Evolutionary conservation across 2,113 vertebrate genomes (phyloP), one percentile per base, ranked within the genome.

Genomic region (Strigops habroptila): DNA sequence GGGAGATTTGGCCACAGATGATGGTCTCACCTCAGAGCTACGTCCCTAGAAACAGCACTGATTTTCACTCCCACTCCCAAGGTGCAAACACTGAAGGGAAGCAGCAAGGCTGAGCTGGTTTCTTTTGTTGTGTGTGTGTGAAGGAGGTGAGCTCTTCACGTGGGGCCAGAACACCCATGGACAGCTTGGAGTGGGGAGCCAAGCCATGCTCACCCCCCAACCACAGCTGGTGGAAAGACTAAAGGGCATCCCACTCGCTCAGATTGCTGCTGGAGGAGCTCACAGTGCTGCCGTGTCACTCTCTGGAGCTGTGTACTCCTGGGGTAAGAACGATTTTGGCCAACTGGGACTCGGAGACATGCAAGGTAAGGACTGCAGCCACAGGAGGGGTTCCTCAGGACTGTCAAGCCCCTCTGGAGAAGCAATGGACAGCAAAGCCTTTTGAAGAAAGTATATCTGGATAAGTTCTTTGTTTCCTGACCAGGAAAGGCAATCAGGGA

Each of bases 261-360:
- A 98, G 48, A 98, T 99, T 83, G 98, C 98, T 7, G 98, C 99
- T 2, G 99, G 99, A 86, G 98, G 98, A 91, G 98, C 98, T 96
- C 99, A 99, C 97, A 99, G 99, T 68, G 87, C 97, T 10, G 97
- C 96, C 2, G 97, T 99, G 76, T 99, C 99, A 13, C 96, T 99
- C 82, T 99, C 99, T 4, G 99, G 99, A 82, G 98, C 98, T 7
- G 97, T 99, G 31, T 99, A 98, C 53, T 98, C 98, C 12, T 99
- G 99, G 99, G 99, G 99, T 80, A 99, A 98, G 95, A 99, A 99
- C 70, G 70, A 95, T 82, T 98, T 95, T 30, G 99, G 99, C 43
- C 99, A 99, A 80, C 98, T 99, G 83, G 99, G 99, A 65, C 98
- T 99, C 1, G 98, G 98, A 96, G 98, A 99, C 86, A 98, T 97